phyloP scores from a whole-genome alignment of 2,113 vertebrate genomes.

The Epinephelus cyanopodus region DNA sequence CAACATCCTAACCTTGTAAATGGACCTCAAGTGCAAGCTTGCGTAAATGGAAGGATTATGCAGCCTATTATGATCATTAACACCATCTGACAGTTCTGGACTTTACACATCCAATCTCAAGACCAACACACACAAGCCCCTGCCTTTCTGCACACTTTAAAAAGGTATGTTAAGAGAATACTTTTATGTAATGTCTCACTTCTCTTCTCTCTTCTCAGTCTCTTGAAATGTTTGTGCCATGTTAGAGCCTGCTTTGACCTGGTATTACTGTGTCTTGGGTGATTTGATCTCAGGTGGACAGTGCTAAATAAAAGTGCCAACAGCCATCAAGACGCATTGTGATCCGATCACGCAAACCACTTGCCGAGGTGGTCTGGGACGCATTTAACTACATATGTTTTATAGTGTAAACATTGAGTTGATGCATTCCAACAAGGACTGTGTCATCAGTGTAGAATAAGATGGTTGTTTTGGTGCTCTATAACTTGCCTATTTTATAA shows the following conservation, averaged over 20 bases:
- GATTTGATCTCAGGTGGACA: too few relatives aligned
- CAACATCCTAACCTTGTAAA: constrained; percentile 20
- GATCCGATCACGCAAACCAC: too few relatives aligned
- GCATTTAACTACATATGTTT: too few relatives aligned
- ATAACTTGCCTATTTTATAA: too few relatives aligned
- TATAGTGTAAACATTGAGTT: too few relatives aligned
- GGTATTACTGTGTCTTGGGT: too few relatives aligned
- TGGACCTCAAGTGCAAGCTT: constrained; percentile 1
- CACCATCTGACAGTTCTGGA: constrained; percentile 32
- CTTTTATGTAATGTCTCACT: not conserved
- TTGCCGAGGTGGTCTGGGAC: too few relatives aligned
- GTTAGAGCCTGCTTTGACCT: not conserved
- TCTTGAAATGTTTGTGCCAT: not conserved
- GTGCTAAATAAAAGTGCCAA: too few relatives aligned
- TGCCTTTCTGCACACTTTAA: constrained; percentile 34
- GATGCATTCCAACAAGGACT: too few relatives aligned
- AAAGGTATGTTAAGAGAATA: constrained; percentile 16
- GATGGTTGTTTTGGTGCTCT: too few relatives aligned
- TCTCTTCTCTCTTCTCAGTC: not conserved
- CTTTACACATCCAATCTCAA: constrained; percentile 36
- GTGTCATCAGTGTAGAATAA: too few relatives aligned
- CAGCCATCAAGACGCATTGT: too few relatives aligned
- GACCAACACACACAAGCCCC: constrained; percentile 40
- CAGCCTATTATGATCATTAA: constrained; percentile 8
- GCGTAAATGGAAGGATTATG: not conserved